Evolutionary conservation across 2,113 vertebrate species (phyloP).

Genomic region (Peromyscus leucopus): DNA sequence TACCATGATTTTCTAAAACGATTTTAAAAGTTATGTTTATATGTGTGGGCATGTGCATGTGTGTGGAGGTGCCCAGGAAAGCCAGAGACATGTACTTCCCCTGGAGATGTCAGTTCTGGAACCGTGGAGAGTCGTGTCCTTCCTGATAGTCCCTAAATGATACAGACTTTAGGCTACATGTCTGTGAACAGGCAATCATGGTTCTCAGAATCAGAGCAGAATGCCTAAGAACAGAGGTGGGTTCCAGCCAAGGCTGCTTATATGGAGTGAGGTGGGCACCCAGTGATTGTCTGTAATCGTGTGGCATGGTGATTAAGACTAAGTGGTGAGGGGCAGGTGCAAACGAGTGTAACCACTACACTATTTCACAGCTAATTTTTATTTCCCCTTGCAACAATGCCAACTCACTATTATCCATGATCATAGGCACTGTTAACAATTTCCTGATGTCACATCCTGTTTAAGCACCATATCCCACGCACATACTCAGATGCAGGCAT

Average conservation of each 20-base stretch:
- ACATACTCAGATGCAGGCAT: neutral
- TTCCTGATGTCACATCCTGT: neutral
- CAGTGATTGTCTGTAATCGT: slow-evolving; percentile 19
- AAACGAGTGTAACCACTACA: slow-evolving; percentile 54
- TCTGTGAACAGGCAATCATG: neutral
- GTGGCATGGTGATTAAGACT: neutral
- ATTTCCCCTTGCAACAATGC: slow-evolving; percentile 42
- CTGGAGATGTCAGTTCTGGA: neutral
- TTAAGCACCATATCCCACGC: slow-evolving; percentile 9
- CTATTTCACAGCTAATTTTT: slow-evolving; percentile 68
- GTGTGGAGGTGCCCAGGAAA: neutral
- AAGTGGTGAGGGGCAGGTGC: slow-evolving; percentile 25
- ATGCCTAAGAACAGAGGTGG: neutral
- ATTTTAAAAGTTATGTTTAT: too few relatives aligned
- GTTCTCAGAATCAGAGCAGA: neutral
- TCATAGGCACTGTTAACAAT: slow-evolving; percentile 35
- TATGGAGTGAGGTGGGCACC: neutral
- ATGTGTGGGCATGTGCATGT: neutral
- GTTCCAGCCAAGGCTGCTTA: neutral
- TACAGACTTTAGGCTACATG: neutral
- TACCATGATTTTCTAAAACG: neutral
- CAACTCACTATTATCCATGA: slow-evolving; percentile 54
- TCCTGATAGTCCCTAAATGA: neutral
- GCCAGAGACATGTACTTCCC: neutral
- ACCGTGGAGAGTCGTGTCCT: neutral